Evolutionary conservation across 1,140 invertebrate genomes (phyloP).

Genomic region (Camponotus floridanus): DNA sequence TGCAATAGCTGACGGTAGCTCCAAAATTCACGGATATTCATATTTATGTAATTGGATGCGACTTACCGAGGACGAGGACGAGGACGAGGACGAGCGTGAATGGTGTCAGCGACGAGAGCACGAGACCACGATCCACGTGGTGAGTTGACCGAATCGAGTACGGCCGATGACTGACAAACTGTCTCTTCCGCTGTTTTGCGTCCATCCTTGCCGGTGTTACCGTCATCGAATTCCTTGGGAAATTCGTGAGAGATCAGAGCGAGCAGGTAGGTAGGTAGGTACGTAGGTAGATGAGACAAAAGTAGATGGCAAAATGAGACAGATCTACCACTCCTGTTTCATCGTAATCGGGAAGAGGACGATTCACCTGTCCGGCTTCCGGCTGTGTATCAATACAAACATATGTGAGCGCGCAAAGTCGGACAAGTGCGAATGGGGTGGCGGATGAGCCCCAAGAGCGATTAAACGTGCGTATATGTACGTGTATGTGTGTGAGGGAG

Average conservation of each 20-base stretch:
- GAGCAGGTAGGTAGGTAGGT: conserved; percentile 22
- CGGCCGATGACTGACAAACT: conserved; percentile 52
- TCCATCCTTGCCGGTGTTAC: conserved; percentile 18
- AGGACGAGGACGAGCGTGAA: conserved; percentile 71
- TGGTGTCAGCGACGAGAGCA: conserved; percentile 71
- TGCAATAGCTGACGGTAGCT: neutral
- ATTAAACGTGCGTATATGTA: neutral
- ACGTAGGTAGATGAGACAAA: neutral
- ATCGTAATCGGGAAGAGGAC: neutral
- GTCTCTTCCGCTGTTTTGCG: conserved; percentile 58
- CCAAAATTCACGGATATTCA: too few relatives aligned
- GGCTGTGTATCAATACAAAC: neutral
- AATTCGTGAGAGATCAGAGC: conserved; percentile 20
- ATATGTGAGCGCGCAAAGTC: conserved; percentile 27
- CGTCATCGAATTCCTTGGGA: conserved; percentile 44
- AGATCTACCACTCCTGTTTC: conserved; percentile 56
- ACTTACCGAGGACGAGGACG: conserved; percentile 76
- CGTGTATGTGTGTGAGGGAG: too few relatives aligned
- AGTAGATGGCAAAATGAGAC: conserved; percentile 1
- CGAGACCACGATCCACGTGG: conserved; percentile 80
- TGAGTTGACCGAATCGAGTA: conserved; percentile 55
- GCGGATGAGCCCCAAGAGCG: neutral
- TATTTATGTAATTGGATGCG: neutral
- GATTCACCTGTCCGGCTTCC: conserved; percentile 28
- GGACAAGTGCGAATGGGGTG: conserved; percentile 12